Conservation (phyloP, 2,797 vertebrate species). For the Paramormyrops hopkinsi region DNA sequence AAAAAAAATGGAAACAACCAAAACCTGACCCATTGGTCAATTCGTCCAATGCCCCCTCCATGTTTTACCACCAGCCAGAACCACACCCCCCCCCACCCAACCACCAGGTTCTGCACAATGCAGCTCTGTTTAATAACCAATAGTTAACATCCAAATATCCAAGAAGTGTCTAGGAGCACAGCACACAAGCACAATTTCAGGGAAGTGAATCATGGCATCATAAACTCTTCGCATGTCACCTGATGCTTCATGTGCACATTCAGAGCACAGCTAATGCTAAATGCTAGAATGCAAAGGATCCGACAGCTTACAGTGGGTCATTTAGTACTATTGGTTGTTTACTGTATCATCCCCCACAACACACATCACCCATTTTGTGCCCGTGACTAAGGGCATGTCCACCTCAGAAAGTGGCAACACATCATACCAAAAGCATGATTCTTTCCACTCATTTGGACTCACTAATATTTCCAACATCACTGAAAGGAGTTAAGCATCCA, state of each 20-base stretch:
- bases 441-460: not conserved
- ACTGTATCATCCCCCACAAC: not conserved
- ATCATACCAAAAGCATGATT: not conserved
- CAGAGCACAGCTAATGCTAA: not conserved
- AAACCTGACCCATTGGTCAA: not conserved
- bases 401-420: not conserved
- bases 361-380: not conserved
- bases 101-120: not conserved
- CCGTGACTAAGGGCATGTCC: not conserved
- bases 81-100: not conserved
- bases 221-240: not conserved
- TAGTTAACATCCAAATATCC: not conserved
- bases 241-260: not conserved
- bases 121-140: not conserved
- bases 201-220: not conserved
- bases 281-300: not conserved
- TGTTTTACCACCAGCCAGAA: not conserved
- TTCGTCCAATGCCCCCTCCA: not conserved
- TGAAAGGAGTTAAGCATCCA: not conserved
- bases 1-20: not conserved
- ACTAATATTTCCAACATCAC: not conserved
- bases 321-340: not conserved
- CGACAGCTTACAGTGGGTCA: not conserved
- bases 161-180: not conserved
- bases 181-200: not conserved